phyloP scores from a whole-genome alignment of 2,888 invertebrate genomes.

The Cheilosia variabilis region DNA sequence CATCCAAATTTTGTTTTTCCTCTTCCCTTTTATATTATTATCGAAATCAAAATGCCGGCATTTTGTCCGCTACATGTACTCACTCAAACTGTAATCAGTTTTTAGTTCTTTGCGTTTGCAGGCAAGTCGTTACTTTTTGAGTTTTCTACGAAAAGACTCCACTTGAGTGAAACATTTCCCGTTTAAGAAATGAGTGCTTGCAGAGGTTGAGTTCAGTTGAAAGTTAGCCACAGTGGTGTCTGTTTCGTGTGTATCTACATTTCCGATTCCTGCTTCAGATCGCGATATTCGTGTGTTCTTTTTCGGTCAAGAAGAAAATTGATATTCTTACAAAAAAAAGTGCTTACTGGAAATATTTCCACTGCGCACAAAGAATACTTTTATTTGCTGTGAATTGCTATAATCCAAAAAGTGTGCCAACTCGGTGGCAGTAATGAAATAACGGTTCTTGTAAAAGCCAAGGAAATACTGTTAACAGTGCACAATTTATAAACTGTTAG shows the following conservation, averaged over 20 bases:
- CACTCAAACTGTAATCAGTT: slow-evolving; percentile 3
- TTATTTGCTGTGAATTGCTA: slow-evolving; percentile 18
- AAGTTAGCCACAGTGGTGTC: slow-evolving; percentile 59
- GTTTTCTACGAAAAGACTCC: slow-evolving; percentile 13
- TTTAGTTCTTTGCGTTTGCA: background rate
- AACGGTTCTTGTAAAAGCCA: slow-evolving; percentile 51
- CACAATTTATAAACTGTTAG: slow-evolving; percentile 32
- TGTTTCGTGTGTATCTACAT: slow-evolving; percentile 13
- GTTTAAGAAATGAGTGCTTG: slow-evolving; percentile 68
- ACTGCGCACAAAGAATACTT: slow-evolving; percentile 14
- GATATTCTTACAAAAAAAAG: slow-evolving; percentile 27
- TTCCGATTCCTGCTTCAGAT: background rate
- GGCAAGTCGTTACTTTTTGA: background rate
- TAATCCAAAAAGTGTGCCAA: slow-evolving; percentile 50
- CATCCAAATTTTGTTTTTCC: background rate
- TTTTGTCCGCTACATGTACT: background rate
- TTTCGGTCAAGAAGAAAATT: slow-evolving; percentile 43
- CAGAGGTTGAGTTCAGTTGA: slow-evolving; percentile 65
- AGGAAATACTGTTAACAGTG: slow-evolving; percentile 54
- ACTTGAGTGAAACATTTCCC: slow-evolving; percentile 25
- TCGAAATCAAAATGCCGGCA: slow-evolving; percentile 39
- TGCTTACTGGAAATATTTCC: slow-evolving; percentile 44
- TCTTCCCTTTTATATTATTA: slow-evolving; percentile 3
- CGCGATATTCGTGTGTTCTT: slow-evolving; percentile 26
- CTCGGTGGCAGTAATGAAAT: slow-evolving; percentile 52